These are phyloP conservation scores for Masnerella sp. DNA, from an alignment of 2,888 invertebrate genomes.

Conservation along the genomic window DNA sequence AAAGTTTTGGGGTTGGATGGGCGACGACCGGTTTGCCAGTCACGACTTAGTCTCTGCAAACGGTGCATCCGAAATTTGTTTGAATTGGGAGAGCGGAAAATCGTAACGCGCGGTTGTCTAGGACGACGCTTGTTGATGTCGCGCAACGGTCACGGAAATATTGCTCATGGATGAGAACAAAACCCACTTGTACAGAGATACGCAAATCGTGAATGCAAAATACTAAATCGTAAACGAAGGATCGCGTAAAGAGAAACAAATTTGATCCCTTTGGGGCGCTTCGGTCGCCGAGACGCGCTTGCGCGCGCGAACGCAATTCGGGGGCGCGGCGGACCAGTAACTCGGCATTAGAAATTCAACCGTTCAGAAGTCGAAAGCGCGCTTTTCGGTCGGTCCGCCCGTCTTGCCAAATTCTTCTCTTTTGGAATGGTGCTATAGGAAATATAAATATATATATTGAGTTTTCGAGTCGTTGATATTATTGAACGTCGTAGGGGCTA, in stretches of 20 bases:
- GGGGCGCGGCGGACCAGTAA: constrained; percentile 39
- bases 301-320: constrained; percentile 50
- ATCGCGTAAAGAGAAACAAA: constrained; percentile 41
- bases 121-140: constrained; percentile 47
- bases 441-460: constrained; percentile 35
- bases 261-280: constrained; percentile 50
- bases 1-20: constrained; percentile 67
- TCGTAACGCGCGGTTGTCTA: constrained; percentile 50
- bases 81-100: constrained; percentile 59
- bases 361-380: constrained; percentile 12
- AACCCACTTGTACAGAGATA: constrained; percentile 71
- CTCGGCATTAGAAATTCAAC: constrained; percentile 9
- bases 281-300: constrained; percentile 52
- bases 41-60: constrained; percentile 67
- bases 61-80: constrained; percentile 68
- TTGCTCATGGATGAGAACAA: constrained; percentile 63
- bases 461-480: constrained; percentile 44
- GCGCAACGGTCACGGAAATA: constrained; percentile 50
- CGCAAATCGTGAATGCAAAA: constrained; percentile 18
- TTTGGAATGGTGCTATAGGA: constrained; percentile 54
- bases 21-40: constrained; percentile 62
- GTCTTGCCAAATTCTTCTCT: constrained; percentile 50
- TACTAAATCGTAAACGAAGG: constrained; percentile 15
- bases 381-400: constrained; percentile 47
- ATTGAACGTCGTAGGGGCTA: constrained; percentile 44